Base-by-base conservation (phyloP, 2,113 vertebrate species). In the Dipodomys spectabilis region DNA sequence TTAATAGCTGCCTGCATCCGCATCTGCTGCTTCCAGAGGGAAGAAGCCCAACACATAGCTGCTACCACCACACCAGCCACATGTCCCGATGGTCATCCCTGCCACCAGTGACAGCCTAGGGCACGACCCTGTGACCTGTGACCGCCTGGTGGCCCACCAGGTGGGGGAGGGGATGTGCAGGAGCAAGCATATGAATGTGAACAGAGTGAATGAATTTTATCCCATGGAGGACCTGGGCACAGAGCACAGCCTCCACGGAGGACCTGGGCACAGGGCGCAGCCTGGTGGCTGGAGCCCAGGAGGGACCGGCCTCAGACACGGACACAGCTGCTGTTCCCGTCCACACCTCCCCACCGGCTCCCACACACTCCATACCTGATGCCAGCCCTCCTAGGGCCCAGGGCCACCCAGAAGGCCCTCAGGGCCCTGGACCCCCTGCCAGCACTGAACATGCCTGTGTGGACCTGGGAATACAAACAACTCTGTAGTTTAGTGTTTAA, bases 61-160 rank as follows among this genome's bases (percentile, higher is more conserved):
- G 35, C 35, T 39, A 4, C 35, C 35, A 39, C 35, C 92, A 2
- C 94, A 25, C 77, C 16, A 97, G 96, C 89, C 74, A 57, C 0
- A 83, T 0, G 98, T 98, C 71, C 4, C 97, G 83, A 68, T 97
- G 0, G 94, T 44, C 71, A 91, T 96, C 2, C 93, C 96, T 4
- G 20, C 95, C 0, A 98, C 98, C 86, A 97, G 98, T 0, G 98
- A 98, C 94, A 98, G 98, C 97, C 98, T 98, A 0, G 97, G 97
- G n/a, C 98, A 98, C 78, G 98, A 98, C 97, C 98, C 98, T 0
- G 97, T 98, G 1, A 98, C 98, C 65, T 98, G 98, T 98, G 95
- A 98, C 98, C 98, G 23, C 0, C 82, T 7, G 23, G 0, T 13
- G 7, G 12, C 39, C 57, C 28, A 0, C 18, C 75, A 1, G 2